Evolutionary conservation across 2,113 vertebrate genomes (phyloP).

Genomic region (Solenodon paradoxus): DNA sequence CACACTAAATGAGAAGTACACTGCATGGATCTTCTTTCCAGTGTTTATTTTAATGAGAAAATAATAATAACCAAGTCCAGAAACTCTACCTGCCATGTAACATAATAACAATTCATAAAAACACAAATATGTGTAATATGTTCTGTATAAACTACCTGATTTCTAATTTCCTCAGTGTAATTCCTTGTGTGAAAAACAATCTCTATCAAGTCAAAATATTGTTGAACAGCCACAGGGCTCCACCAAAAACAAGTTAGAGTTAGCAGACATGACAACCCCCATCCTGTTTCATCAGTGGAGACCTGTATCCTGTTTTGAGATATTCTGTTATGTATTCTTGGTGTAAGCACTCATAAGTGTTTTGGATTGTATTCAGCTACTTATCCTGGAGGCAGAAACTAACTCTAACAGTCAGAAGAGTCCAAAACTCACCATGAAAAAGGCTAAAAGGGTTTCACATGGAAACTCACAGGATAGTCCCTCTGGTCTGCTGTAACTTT

Average conservation of each 20-base stretch:
- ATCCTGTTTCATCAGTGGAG: too few relatives aligned
- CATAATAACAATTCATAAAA: constrained; percentile 21
- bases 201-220: not conserved
- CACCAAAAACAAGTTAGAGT: too few relatives aligned
- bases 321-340: not conserved
- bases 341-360: not conserved
- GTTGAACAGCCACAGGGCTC: too few relatives aligned
- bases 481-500: not conserved
- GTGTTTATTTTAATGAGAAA: not conserved
- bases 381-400: not conserved
- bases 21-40: not conserved
- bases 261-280: too few relatives aligned
- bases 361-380: not conserved
- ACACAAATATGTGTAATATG: not conserved
- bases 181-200: not conserved
- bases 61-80: not conserved
- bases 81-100: not conserved
- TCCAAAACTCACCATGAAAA: not conserved
- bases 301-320: too few relatives aligned
- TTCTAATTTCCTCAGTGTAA: not conserved
- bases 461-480: not conserved
- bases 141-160: not conserved
- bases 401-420: not conserved
- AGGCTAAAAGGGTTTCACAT: not conserved
- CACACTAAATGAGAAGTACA: not conserved